phyloP scores from a whole-genome alignment of 2,888 invertebrate genomes.

The Drosophila fulvimacula region DNA sequence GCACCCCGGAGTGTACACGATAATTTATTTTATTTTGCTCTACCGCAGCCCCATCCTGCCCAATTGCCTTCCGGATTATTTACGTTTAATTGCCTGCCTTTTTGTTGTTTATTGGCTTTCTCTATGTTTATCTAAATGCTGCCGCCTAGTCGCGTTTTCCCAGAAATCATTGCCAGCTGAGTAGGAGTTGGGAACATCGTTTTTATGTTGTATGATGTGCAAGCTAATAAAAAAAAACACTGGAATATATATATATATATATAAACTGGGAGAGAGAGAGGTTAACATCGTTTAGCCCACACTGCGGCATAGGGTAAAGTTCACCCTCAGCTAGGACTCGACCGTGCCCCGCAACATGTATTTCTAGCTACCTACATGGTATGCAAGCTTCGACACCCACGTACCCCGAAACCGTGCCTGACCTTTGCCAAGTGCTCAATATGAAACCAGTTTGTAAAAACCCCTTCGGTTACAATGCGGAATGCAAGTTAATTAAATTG shows the following conservation, averaged over 20 bases:
- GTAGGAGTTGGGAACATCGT: background rate
- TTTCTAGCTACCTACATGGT: background rate
- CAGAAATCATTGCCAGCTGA: constrained; percentile 40
- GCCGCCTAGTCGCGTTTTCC: constrained; percentile 34
- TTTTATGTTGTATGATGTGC: constrained; percentile 37
- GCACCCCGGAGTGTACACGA: constrained; percentile 47
- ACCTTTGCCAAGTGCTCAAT: constrained; percentile 56
- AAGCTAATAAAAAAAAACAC: constrained; percentile 35
- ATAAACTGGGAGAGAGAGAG: background rate
- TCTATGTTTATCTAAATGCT: constrained; percentile 46
- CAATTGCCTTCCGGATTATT: constrained; percentile 40
- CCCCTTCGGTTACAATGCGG: constrained; percentile 5
- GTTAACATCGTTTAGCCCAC: constrained; percentile 6
- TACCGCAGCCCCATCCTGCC: background rate
- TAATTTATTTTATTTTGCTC: constrained; percentile 41
- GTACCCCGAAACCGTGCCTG: constrained; percentile 19
- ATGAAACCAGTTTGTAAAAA: background rate
- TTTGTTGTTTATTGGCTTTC: constrained; percentile 49
- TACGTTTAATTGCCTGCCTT: constrained; percentile 58
- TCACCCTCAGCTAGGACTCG: background rate
- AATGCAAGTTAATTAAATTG: constrained; percentile 57
- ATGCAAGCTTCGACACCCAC: constrained; percentile 4
- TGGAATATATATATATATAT: background rate
- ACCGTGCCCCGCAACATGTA: constrained; percentile 3
- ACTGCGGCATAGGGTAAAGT: constrained; percentile 15